phyloP scores from a whole-genome alignment of 2,797 vertebrate genomes.

The Gouania willdenowi region DNA sequence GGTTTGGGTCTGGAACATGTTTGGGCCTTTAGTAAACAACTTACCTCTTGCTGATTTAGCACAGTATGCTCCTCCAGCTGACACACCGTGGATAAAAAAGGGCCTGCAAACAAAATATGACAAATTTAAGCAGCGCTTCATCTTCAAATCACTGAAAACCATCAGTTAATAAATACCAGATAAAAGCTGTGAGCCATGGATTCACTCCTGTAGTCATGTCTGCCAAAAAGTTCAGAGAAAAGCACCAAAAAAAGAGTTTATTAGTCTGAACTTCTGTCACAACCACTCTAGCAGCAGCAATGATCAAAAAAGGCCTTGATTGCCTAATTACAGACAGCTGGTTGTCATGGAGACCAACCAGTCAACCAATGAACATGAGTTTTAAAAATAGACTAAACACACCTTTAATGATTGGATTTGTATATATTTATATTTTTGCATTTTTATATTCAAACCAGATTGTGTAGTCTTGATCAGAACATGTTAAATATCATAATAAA shows the following conservation, averaged over 20 bases:
- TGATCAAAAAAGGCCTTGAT: constrained; percentile 36
- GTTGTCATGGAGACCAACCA: constrained; percentile 66
- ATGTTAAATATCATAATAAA: too few species aligned
- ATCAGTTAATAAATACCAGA: constrained; percentile 39
- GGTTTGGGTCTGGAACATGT: too few species aligned
- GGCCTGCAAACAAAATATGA: constrained; percentile 25
- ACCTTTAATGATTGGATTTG: too few species aligned
- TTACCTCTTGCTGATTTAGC: constrained; percentile 62
- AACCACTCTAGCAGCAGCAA: constrained; percentile 14
- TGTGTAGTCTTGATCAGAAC: too few species aligned
- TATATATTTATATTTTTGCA: too few species aligned
- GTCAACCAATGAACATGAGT: constrained; percentile 35
- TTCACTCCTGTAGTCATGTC: constrained; percentile 27
- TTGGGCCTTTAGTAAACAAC: too few species aligned
- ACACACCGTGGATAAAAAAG: constrained; percentile 35
- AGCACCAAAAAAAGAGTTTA: too few species aligned
- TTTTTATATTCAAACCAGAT: too few species aligned
- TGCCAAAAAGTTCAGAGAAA: constrained; percentile 7
- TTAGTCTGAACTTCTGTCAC: constrained; percentile 22
- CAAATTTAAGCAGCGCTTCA: not conserved
- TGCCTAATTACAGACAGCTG: constrained; percentile 71
- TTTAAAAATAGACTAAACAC: too few species aligned
- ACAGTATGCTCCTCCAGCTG: constrained; percentile 63
- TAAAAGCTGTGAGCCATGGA: constrained; percentile 15
- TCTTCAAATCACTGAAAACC: constrained; percentile 7